Percentiles rank a stretch among this genome's conserved stretches.
Evolutionary conservation across 2,113 vertebrate genomes (phyloP).

Genomic region (Patagioenas fasciata): DNA sequence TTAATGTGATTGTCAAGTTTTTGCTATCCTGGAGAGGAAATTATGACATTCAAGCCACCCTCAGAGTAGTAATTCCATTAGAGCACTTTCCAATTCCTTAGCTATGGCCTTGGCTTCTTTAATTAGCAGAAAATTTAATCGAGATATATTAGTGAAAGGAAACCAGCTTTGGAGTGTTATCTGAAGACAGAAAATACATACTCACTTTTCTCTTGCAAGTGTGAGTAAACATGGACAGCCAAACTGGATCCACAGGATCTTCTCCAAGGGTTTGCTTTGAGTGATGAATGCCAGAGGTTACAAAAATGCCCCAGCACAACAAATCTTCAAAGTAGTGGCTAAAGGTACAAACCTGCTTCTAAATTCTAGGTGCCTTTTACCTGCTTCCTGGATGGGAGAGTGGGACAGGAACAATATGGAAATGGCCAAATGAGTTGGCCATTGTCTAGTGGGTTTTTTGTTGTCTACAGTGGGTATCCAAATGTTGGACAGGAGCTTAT

Average conservation of each 20-base stretch:
- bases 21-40: constrained; percentile 3
- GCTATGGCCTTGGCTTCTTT: background rate
- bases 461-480: background rate
- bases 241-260: background rate
- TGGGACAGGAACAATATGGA: background rate
- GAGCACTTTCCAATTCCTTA: background rate
- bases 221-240: background rate
- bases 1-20: constrained; percentile 19
- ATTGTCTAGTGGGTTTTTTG: background rate
- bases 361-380: background rate
- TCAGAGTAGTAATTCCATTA: constrained; percentile 35
- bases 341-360: background rate
- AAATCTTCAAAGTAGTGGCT: background rate
- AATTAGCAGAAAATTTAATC: constrained; percentile 39
- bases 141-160: background rate
- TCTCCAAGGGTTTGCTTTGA: background rate
- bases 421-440: background rate
- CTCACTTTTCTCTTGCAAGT: background rate
- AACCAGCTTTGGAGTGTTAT: background rate
- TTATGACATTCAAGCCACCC: constrained; percentile 9
- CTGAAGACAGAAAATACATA: background rate
- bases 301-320: background rate
- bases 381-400: background rate
- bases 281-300: background rate
- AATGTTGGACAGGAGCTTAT: background rate